Evolutionary conservation across 2,113 vertebrate species (phyloP).

Genomic region (Pteronura brasiliensis): DNA sequence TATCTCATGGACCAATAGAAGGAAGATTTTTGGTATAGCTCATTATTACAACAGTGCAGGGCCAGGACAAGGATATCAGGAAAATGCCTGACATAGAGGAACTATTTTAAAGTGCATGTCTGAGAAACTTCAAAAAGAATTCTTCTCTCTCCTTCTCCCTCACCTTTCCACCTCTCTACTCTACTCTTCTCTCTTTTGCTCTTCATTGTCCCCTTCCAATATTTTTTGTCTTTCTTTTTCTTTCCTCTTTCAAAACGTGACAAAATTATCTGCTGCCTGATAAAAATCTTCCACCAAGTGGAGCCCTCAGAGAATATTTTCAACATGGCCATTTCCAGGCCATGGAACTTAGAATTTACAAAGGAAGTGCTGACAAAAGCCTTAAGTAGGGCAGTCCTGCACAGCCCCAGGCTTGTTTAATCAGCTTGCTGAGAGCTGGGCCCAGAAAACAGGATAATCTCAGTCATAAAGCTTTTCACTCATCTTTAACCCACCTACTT

Average conservation of each 20-base stretch:
- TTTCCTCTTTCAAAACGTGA: conserved; percentile 51
- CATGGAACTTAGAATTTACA: conserved; percentile 63
- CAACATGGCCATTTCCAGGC: conserved; percentile 43
- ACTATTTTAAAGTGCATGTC: neutral
- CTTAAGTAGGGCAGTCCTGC: conserved; percentile 52
- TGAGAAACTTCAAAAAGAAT: neutral
- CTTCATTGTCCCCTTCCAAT: conserved; percentile 1
- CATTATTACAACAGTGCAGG: neutral
- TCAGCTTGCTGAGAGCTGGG: conserved; percentile 62
- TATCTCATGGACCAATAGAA: neutral
- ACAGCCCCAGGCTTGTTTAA: conserved; percentile 10
- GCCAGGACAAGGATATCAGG: neutral
- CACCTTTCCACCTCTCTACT: neutral
- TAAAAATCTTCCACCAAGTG: conserved; percentile 65
- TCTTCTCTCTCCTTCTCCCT: neutral
- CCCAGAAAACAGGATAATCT: conserved; percentile 60
- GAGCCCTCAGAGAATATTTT: conserved; percentile 63
- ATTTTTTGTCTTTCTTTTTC: neutral
- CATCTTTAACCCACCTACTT: conserved; percentile 49
- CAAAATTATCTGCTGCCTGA: conserved; percentile 54
- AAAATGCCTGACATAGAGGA: neutral
- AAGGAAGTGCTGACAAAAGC: conserved; percentile 59
- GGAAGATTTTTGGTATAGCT: neutral
- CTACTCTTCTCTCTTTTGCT: neutral
- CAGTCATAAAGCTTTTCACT: conserved; percentile 15